Evolutionary conservation across 2,888 invertebrate species (phyloP), one percentile per base, ranked within the genome.

Genomic region (Tachina grossa): DNA sequence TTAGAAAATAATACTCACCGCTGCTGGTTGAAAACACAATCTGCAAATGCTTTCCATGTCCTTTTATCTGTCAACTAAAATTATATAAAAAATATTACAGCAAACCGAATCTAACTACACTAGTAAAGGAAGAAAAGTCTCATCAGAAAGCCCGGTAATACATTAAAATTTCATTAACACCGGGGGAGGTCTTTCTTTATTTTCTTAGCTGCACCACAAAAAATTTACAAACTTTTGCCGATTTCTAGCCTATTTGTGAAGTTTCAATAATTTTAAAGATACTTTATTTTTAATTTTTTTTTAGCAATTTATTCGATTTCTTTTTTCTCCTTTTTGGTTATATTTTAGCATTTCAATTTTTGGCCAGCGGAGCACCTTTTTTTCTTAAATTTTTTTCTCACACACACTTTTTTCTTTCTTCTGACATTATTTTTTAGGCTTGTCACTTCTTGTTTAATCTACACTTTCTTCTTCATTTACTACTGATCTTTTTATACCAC

Each of bases 21-120:
- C 91, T 88, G 92, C 93, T 90, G 92, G 92, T 89, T 92, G 92
- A 89, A 92, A 92, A 88, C 92, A 92, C 87, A 93, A 90, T 90
- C 93, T 92, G 90, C 92, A 92, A 89, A 92, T 92, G 89, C 91
- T 92, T 90, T 92, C 92, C 92, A 92, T 92, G 89, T 88, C 89
- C 88, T 87, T 87, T 87, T 88, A 88, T 16, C 16, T 53, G 31
- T 22, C 47, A 68, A 63, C 59, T 75, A 72, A 86, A 86, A 76
- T 76, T 49, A 76, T 53, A 66, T 72, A 77, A 74, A 74, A 82
- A 45, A 51, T 51, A 57, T 57, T 77, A 72, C 49, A 22, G 49
- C 57, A 72, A 66, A 39, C 43, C 16, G 57, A 45, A 14, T 43
- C 51, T 19, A 22, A n/a, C 51, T 63, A 13, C 49, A 53, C 71